Base-by-base conservation (phyloP, 1,140 invertebrate species). In the Drosophila ercepeae region DNA sequence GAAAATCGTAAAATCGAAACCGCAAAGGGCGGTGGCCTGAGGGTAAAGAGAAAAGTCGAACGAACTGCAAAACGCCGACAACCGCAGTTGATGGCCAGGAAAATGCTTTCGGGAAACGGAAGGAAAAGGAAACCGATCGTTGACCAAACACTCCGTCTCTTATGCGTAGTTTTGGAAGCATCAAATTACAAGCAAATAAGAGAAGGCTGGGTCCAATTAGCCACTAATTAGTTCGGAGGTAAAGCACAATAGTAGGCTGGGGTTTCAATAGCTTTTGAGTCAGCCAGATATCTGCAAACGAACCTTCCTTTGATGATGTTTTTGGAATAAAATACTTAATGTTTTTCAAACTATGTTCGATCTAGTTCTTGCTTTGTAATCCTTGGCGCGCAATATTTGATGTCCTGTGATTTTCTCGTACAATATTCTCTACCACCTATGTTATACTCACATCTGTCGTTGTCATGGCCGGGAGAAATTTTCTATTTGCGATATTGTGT, bases 31-130 rank as follows among this genome's bases (percentile, higher is more conserved):
- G 44, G 32, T 14, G 6, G 41, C 11, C 19, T 36, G 5, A 48
- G 16, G 45, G 0, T 9, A 14, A n/a, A 19, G 9, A 29, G 3
- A 25, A 32, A 11, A 14, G 21, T 44, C 3, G 19, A 21, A 25
- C 8, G n/a, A 60, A 71, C 32, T 52, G 23, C 45, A 32, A 73
- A 73, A 29, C 29, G 59, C 45, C 23, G 59, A 36, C 54, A 50
- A 61, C 57, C 69, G 18, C 69, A 73, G 60, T 73, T 61, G 68
- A 73, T 72, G 55, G 55, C 16, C 44, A 23, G 69, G 34, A 42
- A 73, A 73, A 54, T 54, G 69, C 59, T 45, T 72, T 14, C 42
- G 34, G 45, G 42, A 39, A 39, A 21, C 27, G 9, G 16, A 52
- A 14, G 45, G 16, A 16, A 49, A 4, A 21, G 34, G 5, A 32